Evolutionary conservation across 2,888 invertebrate genomes (phyloP).

Genomic region (Tineola bisselliella): DNA sequence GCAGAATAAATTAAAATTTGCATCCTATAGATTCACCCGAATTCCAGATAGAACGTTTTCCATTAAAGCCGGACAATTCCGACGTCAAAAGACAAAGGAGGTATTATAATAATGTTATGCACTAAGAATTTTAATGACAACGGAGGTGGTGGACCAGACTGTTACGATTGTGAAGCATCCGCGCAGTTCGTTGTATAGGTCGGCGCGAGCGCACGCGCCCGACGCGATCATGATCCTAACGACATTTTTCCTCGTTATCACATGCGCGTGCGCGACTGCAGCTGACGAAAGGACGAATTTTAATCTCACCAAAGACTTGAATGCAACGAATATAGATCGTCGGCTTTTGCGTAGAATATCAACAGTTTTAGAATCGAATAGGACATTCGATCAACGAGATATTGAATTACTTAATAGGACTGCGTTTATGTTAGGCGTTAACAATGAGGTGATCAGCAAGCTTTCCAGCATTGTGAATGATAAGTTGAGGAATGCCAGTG

Average conservation of each 20-base stretch:
- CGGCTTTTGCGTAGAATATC: conserved; percentile 32
- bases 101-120: conserved; percentile 2
- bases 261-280: conserved; percentile 32
- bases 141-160: not conserved
- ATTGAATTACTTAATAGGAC: conserved; percentile 36
- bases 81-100: not conserved
- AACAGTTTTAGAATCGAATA: conserved; percentile 31
- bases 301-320: conserved; percentile 19
- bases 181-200: conserved; percentile 34
- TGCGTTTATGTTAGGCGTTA: conserved; percentile 32
- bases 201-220: conserved; percentile 33
- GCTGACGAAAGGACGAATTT: conserved; percentile 20
- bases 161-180: not conserved
- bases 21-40: not conserved
- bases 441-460: conserved; percentile 36
- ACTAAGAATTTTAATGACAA: not conserved
- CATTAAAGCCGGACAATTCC: conserved; percentile 2
- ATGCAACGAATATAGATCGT: conserved; percentile 33
- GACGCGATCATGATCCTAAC: conserved; percentile 2
- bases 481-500: not conserved
- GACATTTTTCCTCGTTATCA: not conserved
- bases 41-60: not conserved
- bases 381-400: conserved; percentile 32
- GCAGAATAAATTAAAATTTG: not conserved
- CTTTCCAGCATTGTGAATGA: conserved; percentile 31